phyloP scores from a whole-genome alignment of 2,113 vertebrate species.

The Rousettus leschenaultii region DNA sequence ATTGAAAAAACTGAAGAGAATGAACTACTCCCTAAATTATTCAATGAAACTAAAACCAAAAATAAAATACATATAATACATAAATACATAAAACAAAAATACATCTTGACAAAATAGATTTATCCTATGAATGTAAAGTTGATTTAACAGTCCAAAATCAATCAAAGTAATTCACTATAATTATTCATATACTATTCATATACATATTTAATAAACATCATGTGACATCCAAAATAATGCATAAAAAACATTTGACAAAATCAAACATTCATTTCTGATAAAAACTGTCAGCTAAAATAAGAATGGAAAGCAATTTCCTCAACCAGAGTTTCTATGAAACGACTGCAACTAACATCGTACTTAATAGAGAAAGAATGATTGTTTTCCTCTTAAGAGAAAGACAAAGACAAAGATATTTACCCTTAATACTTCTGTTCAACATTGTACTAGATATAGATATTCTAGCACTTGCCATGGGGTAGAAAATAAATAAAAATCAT shows the following conservation, averaged over 20 bases:
- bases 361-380: background rate
- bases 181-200: background rate
- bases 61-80: too few relatives aligned
- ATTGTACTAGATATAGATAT: background rate
- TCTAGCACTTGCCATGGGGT: background rate
- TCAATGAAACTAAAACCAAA: background rate
- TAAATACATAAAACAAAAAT: background rate
- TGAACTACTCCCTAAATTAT: background rate
- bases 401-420: background rate
- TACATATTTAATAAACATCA: background rate
- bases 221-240: background rate
- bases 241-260: background rate
- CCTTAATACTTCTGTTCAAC: background rate
- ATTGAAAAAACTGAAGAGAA: background rate
- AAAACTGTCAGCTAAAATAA: background rate
- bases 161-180: background rate
- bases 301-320: background rate
- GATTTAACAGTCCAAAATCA: background rate
- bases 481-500: background rate
- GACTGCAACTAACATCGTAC: background rate
- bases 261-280: background rate
- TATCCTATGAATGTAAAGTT: background rate
- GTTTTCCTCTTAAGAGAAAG: background rate
- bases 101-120: background rate
- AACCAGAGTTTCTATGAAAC: background rate